Conservation (phyloP, 2,797 vertebrate species). For the Cynopterus sphinx region DNA sequence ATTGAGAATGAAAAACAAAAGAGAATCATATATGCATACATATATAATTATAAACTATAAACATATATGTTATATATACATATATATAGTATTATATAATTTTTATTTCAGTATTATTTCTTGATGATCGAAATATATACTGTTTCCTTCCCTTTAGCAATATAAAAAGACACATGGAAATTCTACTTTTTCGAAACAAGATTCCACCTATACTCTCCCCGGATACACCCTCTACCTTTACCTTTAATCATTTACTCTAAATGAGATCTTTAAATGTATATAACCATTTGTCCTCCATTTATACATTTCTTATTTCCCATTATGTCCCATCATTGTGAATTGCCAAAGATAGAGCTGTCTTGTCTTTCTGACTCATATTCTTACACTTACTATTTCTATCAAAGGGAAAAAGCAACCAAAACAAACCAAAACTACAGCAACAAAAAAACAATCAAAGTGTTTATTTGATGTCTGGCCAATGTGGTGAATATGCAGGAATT, state of each 20-base stretch:
- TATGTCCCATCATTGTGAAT: neutral
- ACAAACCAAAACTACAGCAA: neutral
- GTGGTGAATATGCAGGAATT: neutral
- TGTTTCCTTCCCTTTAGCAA: neutral
- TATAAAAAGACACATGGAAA: neutral
- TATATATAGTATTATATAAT: neutral
- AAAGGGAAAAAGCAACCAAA: neutral
- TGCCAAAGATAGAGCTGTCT: neutral
- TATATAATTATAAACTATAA: neutral
- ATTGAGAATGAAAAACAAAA: neutral
- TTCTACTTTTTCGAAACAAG: neutral
- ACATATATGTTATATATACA: neutral
- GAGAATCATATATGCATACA: neutral
- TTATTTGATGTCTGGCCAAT: neutral
- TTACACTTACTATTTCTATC: neutral
- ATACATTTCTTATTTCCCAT: neutral
- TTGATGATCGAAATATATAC: neutral
- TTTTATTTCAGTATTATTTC: neutral
- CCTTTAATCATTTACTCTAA: neutral
- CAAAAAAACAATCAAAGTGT: neutral
- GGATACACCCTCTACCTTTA: neutral
- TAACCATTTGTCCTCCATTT: neutral
- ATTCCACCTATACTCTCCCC: neutral
- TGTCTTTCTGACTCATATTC: neutral
- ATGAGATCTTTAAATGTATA: neutral